Evolutionary conservation across 2,888 invertebrate species (phyloP).

Genomic region (Habrosyne pyritoides): DNA sequence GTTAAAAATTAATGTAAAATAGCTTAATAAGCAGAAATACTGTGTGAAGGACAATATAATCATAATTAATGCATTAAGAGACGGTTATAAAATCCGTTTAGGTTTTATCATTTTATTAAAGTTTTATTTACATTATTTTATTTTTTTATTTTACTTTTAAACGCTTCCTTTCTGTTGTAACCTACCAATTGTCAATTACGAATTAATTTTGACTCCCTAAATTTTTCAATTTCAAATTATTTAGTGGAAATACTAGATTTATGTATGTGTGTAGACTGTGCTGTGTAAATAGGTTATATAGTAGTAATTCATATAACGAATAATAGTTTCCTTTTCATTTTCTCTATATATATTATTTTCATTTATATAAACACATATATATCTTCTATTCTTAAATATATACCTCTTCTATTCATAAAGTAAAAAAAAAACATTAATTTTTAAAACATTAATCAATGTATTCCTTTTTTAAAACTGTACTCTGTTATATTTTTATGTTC

Average conservation of each 20-base stretch:
- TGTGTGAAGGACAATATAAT: conserved; percentile 68
- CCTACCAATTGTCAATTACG: conserved; percentile 81
- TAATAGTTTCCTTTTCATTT: too few species aligned
- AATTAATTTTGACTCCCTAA: conserved; percentile 78
- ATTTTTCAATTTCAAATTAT: conserved; percentile 80
- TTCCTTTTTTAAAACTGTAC: background rate
- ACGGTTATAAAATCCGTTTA: conserved; percentile 17
- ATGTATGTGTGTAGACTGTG: conserved; percentile 22
- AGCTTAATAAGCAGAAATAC: conserved; percentile 40
- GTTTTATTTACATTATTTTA: conserved; percentile 50
- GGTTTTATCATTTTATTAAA: conserved; percentile 48
- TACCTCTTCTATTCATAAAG: too few species aligned
- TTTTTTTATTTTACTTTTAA: conserved; percentile 44
- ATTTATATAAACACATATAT: too few species aligned
- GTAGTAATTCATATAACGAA: too few species aligned
- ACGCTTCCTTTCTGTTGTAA: conserved; percentile 40
- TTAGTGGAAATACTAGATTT: conserved; percentile 33
- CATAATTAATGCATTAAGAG: conserved; percentile 29
- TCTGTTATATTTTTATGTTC: background rate
- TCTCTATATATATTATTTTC: too few species aligned
- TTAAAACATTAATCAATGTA: background rate
- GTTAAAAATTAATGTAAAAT: conserved; percentile 24
- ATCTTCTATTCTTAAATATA: too few species aligned
- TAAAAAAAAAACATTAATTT: too few species aligned
- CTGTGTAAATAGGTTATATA: conserved; percentile 15